Conservation (phyloP, 2,113 vertebrate genomes). For the Micronycteris hirsuta region DNA sequence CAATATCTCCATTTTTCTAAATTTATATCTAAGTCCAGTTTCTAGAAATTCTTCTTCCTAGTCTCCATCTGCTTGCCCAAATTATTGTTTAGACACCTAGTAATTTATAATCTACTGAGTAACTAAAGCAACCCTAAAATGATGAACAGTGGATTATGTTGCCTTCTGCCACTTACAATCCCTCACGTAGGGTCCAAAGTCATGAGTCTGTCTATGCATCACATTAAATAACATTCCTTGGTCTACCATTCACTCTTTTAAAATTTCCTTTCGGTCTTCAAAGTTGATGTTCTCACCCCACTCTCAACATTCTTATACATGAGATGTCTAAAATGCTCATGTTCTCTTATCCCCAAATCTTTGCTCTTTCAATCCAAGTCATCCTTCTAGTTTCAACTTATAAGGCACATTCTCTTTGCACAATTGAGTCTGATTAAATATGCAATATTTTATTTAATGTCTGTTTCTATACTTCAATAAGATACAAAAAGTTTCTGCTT, state of each 20-base stretch:
- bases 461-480: background rate
- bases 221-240: background rate
- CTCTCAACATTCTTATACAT: background rate
- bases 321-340: background rate
- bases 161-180: background rate
- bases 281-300: background rate
- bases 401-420: background rate
- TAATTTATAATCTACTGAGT: background rate
- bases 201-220: background rate
- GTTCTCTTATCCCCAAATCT: accelerated
- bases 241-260: background rate
- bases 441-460: background rate
- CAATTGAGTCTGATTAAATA: background rate
- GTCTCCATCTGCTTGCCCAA: background rate
- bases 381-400: background rate
- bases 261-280: background rate
- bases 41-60: background rate
- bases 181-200: background rate
- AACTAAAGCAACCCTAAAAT: background rate
- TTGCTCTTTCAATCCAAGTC: background rate
- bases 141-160: background rate
- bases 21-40: background rate
- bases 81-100: background rate
- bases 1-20: background rate
- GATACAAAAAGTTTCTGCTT: background rate